These are phyloP conservation scores for Drosophila neotestacea DNA, from an alignment of 2,888 invertebrate genomes.

Conservation along the genomic window DNA sequence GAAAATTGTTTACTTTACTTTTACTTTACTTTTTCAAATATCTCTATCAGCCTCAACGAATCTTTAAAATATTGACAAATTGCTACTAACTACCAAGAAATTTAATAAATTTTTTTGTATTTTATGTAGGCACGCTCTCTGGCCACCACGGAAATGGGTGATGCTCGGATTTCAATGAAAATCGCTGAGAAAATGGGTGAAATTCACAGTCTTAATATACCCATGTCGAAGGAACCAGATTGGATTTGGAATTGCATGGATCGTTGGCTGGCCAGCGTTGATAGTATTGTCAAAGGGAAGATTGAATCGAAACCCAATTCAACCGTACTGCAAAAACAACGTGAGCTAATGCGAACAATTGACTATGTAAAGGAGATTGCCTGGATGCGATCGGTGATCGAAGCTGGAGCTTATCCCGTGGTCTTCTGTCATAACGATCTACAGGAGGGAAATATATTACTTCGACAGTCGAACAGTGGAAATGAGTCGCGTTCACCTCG, in stretches of 20 bases:
- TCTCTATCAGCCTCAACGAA: too few relatives aligned
- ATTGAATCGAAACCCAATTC: conserved; percentile 82
- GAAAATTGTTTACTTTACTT: too few relatives aligned
- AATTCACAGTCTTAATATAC: conserved; percentile 97
- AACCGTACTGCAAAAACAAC: conserved; percentile 61
- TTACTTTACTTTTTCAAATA: too few relatives aligned
- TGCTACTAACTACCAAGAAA: background rate
- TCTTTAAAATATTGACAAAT: too few relatives aligned
- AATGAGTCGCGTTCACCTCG: conserved; percentile 55
- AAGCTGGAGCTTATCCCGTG: conserved; percentile 90
- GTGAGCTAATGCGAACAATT: conserved; percentile 77
- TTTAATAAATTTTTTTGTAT: background rate
- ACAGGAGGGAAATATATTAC: conserved; percentile 92
- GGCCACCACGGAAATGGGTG: conserved; percentile 91
- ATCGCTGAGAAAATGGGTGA: conserved; percentile 97
- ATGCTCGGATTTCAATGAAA: conserved; percentile 91
- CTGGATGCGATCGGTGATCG: conserved; percentile 89
- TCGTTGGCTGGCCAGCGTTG: conserved; percentile 89
- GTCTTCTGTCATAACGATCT: conserved; percentile 98
- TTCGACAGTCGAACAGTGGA: conserved; percentile 83
- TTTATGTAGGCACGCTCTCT: conserved; percentile 92
- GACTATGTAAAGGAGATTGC: conserved; percentile 89
- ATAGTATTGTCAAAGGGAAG: conserved; percentile 84
- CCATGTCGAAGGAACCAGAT: conserved; percentile 97
- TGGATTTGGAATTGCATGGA: conserved; percentile 97